Percentiles rank a stretch among this genome's conserved stretches.
Evolutionary conservation across 30 jellyfish, hydroid and myxozoan species (phyloP).

Genomic region (Nemopilema nomurai): DNA sequence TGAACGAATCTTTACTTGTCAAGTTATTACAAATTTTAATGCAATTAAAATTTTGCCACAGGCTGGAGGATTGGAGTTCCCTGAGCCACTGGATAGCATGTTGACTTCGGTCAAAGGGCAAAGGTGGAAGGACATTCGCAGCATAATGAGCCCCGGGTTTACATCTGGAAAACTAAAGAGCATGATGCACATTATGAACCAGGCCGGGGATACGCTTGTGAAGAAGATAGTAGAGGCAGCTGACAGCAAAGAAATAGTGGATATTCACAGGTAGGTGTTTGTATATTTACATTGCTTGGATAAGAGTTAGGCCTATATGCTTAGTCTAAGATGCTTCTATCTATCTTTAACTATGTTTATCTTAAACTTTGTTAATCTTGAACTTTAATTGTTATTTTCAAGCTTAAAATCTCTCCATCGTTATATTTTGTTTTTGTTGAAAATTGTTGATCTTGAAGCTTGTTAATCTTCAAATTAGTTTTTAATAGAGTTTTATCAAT

Average conservation of each 20-base stretch:
- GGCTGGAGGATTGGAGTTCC: slow-evolving; percentile 42
- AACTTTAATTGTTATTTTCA: too few relatives aligned
- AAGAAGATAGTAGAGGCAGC: slow-evolving; percentile 41
- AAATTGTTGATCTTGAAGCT: too few relatives aligned
- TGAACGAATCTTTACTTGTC: not conserved
- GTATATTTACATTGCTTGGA: too few relatives aligned
- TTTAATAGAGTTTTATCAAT: too few relatives aligned
- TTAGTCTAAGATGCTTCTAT: too few relatives aligned
- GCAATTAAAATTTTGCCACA: not conserved
- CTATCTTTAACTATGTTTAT: too few relatives aligned
- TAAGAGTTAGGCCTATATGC: too few relatives aligned
- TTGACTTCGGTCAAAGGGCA: slow-evolving; percentile 62
- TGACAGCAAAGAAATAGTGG: slow-evolving; percentile 27
- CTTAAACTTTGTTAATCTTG: too few relatives aligned
- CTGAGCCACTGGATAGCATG: slow-evolving; percentile 73
- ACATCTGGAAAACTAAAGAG: slow-evolving; percentile 75
- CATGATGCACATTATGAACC: slow-evolving; percentile 61
- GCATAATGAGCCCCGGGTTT: slow-evolving; percentile 68
- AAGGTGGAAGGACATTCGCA: slow-evolving; percentile 80
- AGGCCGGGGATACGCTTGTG: slow-evolving; percentile 58
- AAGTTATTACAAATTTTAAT: too few relatives aligned
- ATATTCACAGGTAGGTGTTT: slow-evolving; percentile 40
- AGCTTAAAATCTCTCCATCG: too few relatives aligned
- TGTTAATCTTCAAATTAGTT: too few relatives aligned
- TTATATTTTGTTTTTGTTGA: too few relatives aligned